Base-by-base conservation (phyloP, 2,888 invertebrate genomes). In the Polymixis lichenea region DNA sequence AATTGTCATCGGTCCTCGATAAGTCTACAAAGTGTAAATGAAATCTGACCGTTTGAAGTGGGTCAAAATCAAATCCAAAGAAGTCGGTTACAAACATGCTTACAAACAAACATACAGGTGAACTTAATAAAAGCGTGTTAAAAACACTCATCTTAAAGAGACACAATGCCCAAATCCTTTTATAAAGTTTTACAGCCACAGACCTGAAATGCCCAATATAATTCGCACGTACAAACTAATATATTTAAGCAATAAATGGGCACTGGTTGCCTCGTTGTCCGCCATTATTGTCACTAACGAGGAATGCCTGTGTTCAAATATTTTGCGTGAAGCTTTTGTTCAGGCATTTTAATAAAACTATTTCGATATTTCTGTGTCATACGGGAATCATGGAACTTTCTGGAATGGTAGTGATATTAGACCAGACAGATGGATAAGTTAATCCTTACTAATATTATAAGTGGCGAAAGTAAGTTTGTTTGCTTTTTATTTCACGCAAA, bases 251-350 rank as follows among this genome's bases (percentile, higher is more conserved):
- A 55, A 67, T 65, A 72, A 73, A 84, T 67, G 25, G 67, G 25
- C 53, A n/a, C 43, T 55, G 32, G 53, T 58, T 60, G 8, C n/a
- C 56, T 55, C 43, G 53, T 58, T 60, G 8, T 28, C 56, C 0
- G n/a, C 53, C 72, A 80, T 72, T 65, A 65, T 49, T 53, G 85
- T 53, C 15, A 84, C 61, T 60, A 65, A n/a, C 56, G 17, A 38
- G 46, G 85, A 81, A 83, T 83, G 70, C 82, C 22, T 72, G 53
- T 69, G 77, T 71, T 77, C 65, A 85, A 72, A 83, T 85, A 83
- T 81, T 80, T 76, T 56, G 49, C 28, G 65, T 28, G 22, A 32
- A 56, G 49, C 43, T 62, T 61, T 56, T 71, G 85, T 76, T 64
- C 71, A 15, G 55, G 72, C 1, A 72, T 85, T 75, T 80, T 75